Base-by-base conservation (phyloP, 2,113 vertebrate genomes). In the Barnardius zonarius region DNA sequence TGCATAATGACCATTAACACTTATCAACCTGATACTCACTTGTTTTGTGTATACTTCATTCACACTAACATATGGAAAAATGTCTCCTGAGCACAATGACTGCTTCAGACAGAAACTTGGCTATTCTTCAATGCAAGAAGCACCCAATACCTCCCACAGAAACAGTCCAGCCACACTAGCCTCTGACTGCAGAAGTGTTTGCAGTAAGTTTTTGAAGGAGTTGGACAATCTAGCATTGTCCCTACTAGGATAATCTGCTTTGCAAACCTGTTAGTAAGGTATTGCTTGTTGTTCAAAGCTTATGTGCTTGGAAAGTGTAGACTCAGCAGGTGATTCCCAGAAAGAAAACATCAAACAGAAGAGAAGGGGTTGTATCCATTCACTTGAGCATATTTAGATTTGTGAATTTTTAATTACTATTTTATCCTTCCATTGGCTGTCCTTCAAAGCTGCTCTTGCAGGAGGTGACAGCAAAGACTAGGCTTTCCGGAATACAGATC, bases 91-190 rank as follows among this genome's bases (percentile, higher is more conserved):
- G 88, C 79, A 69, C 57, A 87, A 35, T 23, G 6, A 39, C 85
- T 88, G 75, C 62, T 94, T 87, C 92, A 90, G 83, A 75, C 79
- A 85, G 85, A 73, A 84, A 55, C 78, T 80, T 93, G 82, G 92
- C 74, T 88, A 25, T 67, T 79, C 67, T 66, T 90, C 85, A 87
- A 35, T 30, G 5, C 17, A 4, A 87, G 90, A 28, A 95, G 84
- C 46, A 85, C 78, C 88, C 89, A 91, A 12, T 80, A 43, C 70
- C 70, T 95, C 92, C 88, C 85, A 27, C 85, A 88, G 88, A 82
- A 90, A 66, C 13, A 9, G 37, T n/a, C 77, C 84, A 79, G 81
- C 81, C 83, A 20, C 30, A 54, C 76, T 88, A 55, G 76, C 68
- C 59, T 78, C 81, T 39, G 51, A 54, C 39, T 59, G 25, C 73